Percentiles rank a stretch among this genome's conserved stretches.
These are phyloP conservation scores for Pygoscelis antarcticus DNA, from an alignment of 2,113 vertebrate species.

Conservation along the genomic window DNA sequence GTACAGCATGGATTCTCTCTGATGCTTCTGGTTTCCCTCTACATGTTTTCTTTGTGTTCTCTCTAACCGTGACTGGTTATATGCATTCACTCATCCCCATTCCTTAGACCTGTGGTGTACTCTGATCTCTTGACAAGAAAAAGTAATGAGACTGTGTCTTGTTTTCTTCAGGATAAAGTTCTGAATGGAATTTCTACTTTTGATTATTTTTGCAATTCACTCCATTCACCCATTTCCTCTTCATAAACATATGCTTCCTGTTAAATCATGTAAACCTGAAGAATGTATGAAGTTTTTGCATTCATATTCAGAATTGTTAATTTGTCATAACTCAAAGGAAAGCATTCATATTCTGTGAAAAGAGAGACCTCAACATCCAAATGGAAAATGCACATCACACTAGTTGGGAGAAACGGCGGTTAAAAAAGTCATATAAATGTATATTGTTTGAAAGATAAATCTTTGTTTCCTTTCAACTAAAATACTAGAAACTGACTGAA, in stretches of 20 bases:
- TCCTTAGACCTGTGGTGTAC: background rate
- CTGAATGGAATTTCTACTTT: background rate
- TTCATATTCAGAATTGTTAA: background rate
- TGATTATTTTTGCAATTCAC: background rate
- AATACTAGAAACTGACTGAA: background rate
- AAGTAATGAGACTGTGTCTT: background rate
- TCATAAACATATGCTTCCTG: background rate
- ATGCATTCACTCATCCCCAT: background rate
- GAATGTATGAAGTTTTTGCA: background rate
- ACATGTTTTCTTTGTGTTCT: background rate
- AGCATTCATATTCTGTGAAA: background rate
- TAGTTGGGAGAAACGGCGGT: background rate
- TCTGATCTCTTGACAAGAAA: background rate
- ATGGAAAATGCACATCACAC: background rate
- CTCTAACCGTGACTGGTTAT: background rate
- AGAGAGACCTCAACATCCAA: background rate
- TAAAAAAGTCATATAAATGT: background rate
- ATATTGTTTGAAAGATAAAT: background rate
- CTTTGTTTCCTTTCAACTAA: background rate
- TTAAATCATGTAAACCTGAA: background rate
- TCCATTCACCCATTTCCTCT: background rate
- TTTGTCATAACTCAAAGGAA: background rate
- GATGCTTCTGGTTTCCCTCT: background rate
- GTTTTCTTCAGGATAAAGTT: background rate
- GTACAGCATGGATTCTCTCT: background rate